These are phyloP conservation scores for Phalacrocorax aristotelis DNA, from an alignment of 2,113 vertebrate genomes.

Conservation along the genomic window DNA sequence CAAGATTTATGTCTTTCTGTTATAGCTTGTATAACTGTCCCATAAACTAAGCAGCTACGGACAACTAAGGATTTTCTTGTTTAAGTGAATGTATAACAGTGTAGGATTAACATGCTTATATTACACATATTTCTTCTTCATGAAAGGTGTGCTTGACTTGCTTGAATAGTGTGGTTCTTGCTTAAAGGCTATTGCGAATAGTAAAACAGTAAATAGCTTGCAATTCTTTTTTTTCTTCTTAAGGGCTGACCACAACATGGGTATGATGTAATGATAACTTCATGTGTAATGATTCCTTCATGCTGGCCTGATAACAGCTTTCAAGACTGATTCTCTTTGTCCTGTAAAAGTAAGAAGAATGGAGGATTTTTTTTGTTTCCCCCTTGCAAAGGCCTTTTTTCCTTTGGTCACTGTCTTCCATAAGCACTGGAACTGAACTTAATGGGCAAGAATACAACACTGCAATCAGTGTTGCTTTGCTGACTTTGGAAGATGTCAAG, in stretches of 20 bases:
- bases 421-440: background rate
- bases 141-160: background rate
- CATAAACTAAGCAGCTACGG: background rate
- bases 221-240: background rate
- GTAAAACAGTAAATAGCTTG: background rate
- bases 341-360: background rate
- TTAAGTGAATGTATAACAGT: background rate
- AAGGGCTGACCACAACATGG: background rate
- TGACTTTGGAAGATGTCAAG: background rate
- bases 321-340: background rate
- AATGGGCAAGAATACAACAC: background rate
- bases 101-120: background rate
- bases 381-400: background rate
- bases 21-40: background rate
- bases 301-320: background rate
- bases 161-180: background rate
- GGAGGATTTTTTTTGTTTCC: background rate
- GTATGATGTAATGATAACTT: background rate
- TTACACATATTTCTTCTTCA: background rate
- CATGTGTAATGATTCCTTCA: background rate
- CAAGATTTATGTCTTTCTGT: background rate
- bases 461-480: background rate
- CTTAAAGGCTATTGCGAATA: background rate
- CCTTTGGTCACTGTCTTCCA: background rate
- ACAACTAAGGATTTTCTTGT: background rate